Evolutionary conservation across 2,888 invertebrate genomes (phyloP).

Genomic region (Aspidiotus destructor): DNA sequence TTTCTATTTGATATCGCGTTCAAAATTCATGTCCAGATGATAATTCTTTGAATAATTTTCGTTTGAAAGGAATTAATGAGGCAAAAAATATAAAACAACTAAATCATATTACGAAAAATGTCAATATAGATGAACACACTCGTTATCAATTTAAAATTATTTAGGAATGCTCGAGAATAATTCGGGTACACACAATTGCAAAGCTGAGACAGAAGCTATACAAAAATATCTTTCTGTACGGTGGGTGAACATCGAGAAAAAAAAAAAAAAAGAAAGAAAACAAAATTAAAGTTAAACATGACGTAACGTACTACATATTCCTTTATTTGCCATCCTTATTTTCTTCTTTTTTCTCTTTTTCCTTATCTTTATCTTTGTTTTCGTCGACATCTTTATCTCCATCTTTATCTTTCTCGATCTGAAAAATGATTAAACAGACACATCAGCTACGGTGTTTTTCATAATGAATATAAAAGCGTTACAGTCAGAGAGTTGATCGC

Average conservation of each 20-base stretch:
- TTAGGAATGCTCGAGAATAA: background rate
- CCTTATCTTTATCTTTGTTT: constrained; percentile 37
- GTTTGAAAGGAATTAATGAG: background rate
- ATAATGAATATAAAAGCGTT: too few relatives aligned
- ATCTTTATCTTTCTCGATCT: constrained; percentile 39
- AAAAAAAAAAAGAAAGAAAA: constrained; percentile 18
- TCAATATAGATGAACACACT: background rate
- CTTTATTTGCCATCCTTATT: constrained; percentile 34
- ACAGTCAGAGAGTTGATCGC: too few relatives aligned
- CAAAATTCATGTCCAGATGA: too few relatives aligned
- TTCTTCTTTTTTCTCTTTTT: constrained; percentile 32
- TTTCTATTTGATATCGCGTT: too few relatives aligned
- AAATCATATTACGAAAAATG: background rate
- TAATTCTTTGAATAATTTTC: too few relatives aligned
- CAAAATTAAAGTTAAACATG: constrained; percentile 10
- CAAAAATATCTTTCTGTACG: constrained; percentile 10
- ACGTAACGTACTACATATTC: constrained; percentile 3
- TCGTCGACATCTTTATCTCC: constrained; percentile 38
- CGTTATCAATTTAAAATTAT: background rate
- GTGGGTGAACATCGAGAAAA: constrained; percentile 20
- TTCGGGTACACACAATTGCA: constrained; percentile 1
- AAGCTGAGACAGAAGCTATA: constrained; percentile 2
- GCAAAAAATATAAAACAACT: background rate
- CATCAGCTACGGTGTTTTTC: too few relatives aligned
- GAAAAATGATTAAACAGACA: constrained; percentile 26